Conservation (phyloP, 1,140 invertebrate species). For the Psix sp. region DNA sequence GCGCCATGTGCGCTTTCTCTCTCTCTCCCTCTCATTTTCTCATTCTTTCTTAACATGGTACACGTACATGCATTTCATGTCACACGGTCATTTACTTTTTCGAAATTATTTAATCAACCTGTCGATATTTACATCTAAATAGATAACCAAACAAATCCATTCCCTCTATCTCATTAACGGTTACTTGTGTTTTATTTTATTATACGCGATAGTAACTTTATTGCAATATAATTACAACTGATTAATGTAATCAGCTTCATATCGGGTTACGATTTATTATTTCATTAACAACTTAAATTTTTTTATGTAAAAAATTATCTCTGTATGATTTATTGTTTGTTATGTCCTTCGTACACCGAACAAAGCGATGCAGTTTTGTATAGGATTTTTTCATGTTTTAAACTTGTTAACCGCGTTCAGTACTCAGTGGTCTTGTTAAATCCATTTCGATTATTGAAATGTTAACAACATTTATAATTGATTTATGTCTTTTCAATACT, state of each 20-base stretch:
- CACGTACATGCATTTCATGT: slow-evolving; percentile 33
- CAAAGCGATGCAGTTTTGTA: no score
- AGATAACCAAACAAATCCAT: slow-evolving; percentile 30
- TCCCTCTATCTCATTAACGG: slow-evolving; percentile 6
- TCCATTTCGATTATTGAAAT: no score
- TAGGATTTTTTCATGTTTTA: no score
- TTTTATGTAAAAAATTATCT: neutral
- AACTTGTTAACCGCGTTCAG: no score
- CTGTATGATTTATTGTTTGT: neutral
- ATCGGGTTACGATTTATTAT: slow-evolving; percentile 14
- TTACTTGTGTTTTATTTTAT: slow-evolving; percentile 18
- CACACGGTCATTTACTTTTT: slow-evolving; percentile 45
- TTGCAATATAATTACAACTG: slow-evolving; percentile 29
- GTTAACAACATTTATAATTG: no score
- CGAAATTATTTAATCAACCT: slow-evolving; percentile 48
- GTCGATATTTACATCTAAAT: slow-evolving; percentile 40
- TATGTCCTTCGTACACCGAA: no score
- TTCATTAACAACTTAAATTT: no score
- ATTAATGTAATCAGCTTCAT: slow-evolving; percentile 13
- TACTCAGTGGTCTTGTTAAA: no score
- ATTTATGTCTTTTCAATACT: no score
- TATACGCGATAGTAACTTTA: slow-evolving; percentile 16
- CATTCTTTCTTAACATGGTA: neutral
- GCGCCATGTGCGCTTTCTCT: slow-evolving; percentile 20
- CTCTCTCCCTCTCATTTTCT: no score